Evolutionary conservation across 2,888 invertebrate genomes (phyloP), one percentile per base, ranked within the genome.

Genomic region (Mesodorylaimus sp.): DNA sequence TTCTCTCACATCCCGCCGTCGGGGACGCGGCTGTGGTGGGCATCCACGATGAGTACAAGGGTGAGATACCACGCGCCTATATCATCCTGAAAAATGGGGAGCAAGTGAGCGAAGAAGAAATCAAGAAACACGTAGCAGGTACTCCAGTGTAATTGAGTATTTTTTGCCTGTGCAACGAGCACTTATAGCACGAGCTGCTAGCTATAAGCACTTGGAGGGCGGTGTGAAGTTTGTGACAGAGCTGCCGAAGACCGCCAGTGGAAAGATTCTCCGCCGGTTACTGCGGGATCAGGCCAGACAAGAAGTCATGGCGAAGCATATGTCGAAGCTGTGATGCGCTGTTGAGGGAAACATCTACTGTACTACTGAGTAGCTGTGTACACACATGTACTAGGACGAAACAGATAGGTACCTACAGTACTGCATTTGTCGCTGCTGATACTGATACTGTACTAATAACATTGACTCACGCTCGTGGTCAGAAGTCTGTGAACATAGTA

Each of bases 11-110:
- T 69, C 70, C 74, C 1, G 75, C 74, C 50, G 75, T 85, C 45
- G 74, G 75, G 52, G 83, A 85, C 61, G 79, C 75, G 19, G 84
- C 80, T 36, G 85, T 86, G 39, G 75, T 83, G 59, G 85, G 83
- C 23, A 64, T 75, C 49, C 79, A 80, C 0, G 75, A 83, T 65
- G 70, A 60, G 19, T 47, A 52, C 24, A 59, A 60, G 5, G 66
- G 66, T 21, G 65, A 66, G 50, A 47, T 66, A 16, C 65, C 66
- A 2, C 54, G 55, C 29, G 66, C 65, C 2, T 66, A 58, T 49
- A 56, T 66, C 10, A 65, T 65, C 13, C 73, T 72, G 16, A 7
- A 32, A 10, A 7, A 7, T 7, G 16, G 16, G 16, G 10, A 32
- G 10, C 7, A 7, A 7, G 16, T 32, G 7, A 32, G 10, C 10